Evolutionary conservation across 2,113 vertebrate genomes (phyloP), one percentile per base, ranked within the genome.

Genomic region (Cervus canadensis): DNA sequence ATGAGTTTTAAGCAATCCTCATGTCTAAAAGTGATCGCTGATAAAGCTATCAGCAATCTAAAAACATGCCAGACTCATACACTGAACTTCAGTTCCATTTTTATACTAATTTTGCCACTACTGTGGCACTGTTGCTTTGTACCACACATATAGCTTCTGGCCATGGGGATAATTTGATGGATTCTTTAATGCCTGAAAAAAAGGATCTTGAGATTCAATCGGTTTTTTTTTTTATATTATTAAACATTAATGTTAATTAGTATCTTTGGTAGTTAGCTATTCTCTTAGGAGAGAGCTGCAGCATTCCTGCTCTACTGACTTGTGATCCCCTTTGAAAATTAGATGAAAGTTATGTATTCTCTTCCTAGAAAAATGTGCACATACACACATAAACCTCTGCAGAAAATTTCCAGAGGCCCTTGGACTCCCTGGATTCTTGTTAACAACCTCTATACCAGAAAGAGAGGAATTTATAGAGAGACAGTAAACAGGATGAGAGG

Each of bases 1-100:
- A 71, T 81, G 91, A 48, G 12, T 84, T 95, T 97, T 83, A 88
- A 96, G 62, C 45, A 89, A 43, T 36, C 88, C 43, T 83, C 25
- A 87, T 12, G 45, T 84, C 67, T 86, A 33, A 74, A 90, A n/a
- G 21, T 50, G 19, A 88, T 48, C 92, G 57, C 6, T 87, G 87
- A 93, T 52, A 76, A 89, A 97, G 50, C 67, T 84, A 88, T 40
- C 48, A 84, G 64, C 83, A 50, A 5, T 45, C 85, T 84, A 54
- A 95, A 97, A 78, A 28, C 40, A 36, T 1, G 11, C 23, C 79
- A 87, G 64, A 62, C 15, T 15, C 21, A 57, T 19, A 64, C 86
- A n/a, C 19, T 64, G 2, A 91, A 93, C 57, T 86, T n/a, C 17
- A 50, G 57, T 93, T 52, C 9, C 25, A 57, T 50, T 95, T 97